Conservation (phyloP, 1,140 invertebrate genomes). For the Papilio machaon region DNA sequence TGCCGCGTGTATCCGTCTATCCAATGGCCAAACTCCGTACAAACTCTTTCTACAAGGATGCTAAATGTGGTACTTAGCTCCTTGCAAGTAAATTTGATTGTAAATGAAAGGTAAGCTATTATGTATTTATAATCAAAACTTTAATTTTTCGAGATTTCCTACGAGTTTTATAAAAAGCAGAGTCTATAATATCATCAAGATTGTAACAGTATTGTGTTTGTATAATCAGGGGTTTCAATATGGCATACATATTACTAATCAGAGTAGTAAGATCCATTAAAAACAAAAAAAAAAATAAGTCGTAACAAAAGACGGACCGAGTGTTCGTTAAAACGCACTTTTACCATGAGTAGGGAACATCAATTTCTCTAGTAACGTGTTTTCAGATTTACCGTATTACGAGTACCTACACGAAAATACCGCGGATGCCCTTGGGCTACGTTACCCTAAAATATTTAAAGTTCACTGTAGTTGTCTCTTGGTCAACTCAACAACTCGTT, state of each 20-base stretch:
- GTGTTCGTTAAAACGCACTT: too few species aligned
- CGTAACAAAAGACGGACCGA: background rate
- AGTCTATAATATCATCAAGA: background rate
- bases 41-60: slow-evolving; percentile 51
- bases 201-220: background rate
- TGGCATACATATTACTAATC: too few species aligned
- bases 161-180: background rate
- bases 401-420: background rate
- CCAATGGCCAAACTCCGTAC: slow-evolving; percentile 58
- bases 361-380: background rate
- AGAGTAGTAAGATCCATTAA: background rate
- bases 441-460: background rate
- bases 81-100: slow-evolving; percentile 56
- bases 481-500: background rate
- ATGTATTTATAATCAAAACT: background rate
- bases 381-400: background rate
- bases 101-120: slow-evolving; percentile 60
- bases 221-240: too few species aligned
- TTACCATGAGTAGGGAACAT: background rate
- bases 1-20: slow-evolving; percentile 64
- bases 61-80: slow-evolving; percentile 53
- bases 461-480: background rate
- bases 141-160: background rate
- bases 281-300: background rate
- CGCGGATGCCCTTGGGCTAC: background rate